A percentile compares a stretch with the other conserved stretches of the same genome.
Evolutionary conservation across 2,797 vertebrate genomes (phyloP).

Genomic region (Monodelphis domestica): DNA sequence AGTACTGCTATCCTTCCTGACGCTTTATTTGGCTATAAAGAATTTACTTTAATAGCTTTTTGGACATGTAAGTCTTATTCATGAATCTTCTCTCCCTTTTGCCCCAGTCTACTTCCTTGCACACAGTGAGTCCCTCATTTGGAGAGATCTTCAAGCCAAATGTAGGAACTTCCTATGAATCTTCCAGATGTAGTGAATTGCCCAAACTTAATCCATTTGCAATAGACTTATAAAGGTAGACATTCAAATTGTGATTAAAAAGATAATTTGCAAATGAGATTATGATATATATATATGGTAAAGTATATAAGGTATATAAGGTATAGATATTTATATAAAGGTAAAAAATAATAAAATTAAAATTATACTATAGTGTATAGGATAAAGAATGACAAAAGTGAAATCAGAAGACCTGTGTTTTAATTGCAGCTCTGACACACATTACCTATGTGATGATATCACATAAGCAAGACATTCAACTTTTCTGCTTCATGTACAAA

Average conservation of each 20-base stretch:
- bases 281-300: no score
- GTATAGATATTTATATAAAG: no score
- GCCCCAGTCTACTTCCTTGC: not conserved
- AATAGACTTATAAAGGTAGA: not conserved
- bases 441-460: not conserved
- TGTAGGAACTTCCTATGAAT: not conserved
- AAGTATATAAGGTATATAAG: no score
- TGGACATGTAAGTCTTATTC: not conserved
- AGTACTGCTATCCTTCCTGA: not conserved
- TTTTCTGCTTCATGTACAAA: not conserved
- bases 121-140: not conserved
- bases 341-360: no score
- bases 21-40: not conserved
- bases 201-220: not conserved
- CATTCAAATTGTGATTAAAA: not conserved
- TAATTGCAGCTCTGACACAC: not conserved
- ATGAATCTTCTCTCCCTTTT: not conserved
- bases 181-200: not conserved
- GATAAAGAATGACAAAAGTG: not conserved
- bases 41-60: not conserved
- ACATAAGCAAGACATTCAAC: not conserved
- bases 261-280: not conserved
- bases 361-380: no score
- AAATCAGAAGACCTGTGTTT: not conserved
- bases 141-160: not conserved